Percentiles rank a stretch among this genome's conserved stretches.
Evolutionary conservation across 2,113 vertebrate genomes (phyloP).

Genomic region (Notothenia coriiceps): DNA sequence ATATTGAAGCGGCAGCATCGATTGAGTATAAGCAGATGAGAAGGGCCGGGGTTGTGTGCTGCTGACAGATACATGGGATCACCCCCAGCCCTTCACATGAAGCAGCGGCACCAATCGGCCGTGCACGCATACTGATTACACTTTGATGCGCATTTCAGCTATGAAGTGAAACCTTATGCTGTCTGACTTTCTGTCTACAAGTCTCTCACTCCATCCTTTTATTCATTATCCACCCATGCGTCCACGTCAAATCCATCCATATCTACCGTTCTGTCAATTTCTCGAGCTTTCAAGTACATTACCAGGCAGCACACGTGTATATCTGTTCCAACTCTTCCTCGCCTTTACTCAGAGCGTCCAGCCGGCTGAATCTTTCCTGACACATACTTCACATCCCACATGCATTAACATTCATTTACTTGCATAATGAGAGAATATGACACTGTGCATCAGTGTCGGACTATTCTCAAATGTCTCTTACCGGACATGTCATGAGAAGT

Average conservation of each 20-base stretch:
- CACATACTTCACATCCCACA: conserved; percentile 21
- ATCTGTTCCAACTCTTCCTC: neutral
- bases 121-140: conserved; percentile 41
- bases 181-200: conserved; percentile 7
- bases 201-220: conserved; percentile 2
- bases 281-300: conserved; percentile 16
- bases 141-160: conserved; percentile 37
- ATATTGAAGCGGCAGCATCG: conserved; percentile 50
- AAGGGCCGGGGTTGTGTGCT: conserved; percentile 20
- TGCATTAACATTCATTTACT: conserved; percentile 33
- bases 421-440: conserved; percentile 25
- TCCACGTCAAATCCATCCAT: conserved; percentile 3
- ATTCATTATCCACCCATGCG: conserved; percentile 17
- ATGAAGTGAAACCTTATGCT: conserved; percentile 23
- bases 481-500: neutral
- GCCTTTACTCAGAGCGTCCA: neutral
- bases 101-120: conserved; percentile 30
- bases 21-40: conserved; percentile 51
- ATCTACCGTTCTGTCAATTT: conserved; percentile 2
- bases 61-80: conserved; percentile 45
- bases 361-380: conserved; percentile 21
- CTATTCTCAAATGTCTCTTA: neutral
- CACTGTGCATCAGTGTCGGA: neutral
- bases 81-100: conserved; percentile 45
- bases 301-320: conserved; percentile 13